Evolutionary conservation across 2,113 vertebrate genomes (phyloP), one percentile per base, ranked within the genome.

Genomic region (Corythoichthys intestinalis): DNA sequence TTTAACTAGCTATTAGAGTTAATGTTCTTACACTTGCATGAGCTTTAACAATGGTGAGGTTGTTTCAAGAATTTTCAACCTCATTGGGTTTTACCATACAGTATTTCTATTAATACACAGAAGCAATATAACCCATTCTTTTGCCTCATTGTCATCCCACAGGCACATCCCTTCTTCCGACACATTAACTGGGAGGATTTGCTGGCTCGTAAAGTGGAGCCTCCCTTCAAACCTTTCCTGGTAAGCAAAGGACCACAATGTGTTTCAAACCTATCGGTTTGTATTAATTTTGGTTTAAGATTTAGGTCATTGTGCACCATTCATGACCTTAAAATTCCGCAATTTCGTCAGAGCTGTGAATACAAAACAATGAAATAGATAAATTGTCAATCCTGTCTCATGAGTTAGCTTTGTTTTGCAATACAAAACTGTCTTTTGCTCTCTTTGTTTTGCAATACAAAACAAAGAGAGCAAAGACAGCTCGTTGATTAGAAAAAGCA

Each of bases 161-260:
- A 99, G 97, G 92, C 93, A 87, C 96, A 98, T 86, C 92, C 93
- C 0, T 99, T 99, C 90, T 99, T 99, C 87, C 93, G 96, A 90
- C 94, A 96, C 78, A 98, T 96, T 89, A 97, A 95, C 90, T 99
- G 97, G 97, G 97, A 98, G 71, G 97, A 99, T 79, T 89, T 99
- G 73, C 88, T 98, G 66, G 96, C 94, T 59, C 93, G 97, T 67
- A 99, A 96, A 87, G 96, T 99, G 85, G 97, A 99, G 78, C 97
- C 97, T 79, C 97, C 97, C 13, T 99, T 99, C 89, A 99, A 97
- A 83, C 97, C 97, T 66, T 94, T 97, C 72, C 90, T 99, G 91
- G 97, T 99, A 89, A 77, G 94, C 35, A 15, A 13, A 28, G 53
- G 3, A n/a, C 20, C 53, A 56, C 20, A 0, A 0, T 28, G 1